phyloP scores from a whole-genome alignment of 2,888 invertebrate species.

The Lepidocyrtoides sp. region DNA sequence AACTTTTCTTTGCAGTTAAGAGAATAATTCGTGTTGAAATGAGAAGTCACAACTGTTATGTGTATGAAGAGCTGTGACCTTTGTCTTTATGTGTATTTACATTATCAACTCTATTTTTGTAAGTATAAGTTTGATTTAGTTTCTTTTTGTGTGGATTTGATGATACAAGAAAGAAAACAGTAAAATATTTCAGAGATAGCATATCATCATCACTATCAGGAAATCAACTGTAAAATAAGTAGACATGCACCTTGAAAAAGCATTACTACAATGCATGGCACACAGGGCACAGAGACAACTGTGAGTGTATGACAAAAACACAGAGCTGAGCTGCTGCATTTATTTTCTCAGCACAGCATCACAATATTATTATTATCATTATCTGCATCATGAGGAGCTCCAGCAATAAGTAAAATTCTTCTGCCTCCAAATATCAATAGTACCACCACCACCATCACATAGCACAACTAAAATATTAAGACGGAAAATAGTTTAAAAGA shows the following conservation, averaged over 20 bases:
- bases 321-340: not conserved
- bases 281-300: not conserved
- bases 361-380: no score
- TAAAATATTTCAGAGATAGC: slow-evolving; percentile 23
- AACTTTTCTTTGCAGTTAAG: not conserved
- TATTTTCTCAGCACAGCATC: not conserved
- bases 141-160: no score
- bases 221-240: slow-evolving; percentile 32
- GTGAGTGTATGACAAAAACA: not conserved
- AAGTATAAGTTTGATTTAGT: not conserved
- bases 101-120: not conserved
- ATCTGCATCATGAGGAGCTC: no score
- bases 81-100: not conserved
- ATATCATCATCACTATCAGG: not conserved
- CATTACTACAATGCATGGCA: no score
- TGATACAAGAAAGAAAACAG: slow-evolving; percentile 25
- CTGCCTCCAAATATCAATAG: no score
- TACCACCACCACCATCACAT: no score
- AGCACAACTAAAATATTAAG: no score
- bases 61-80: slow-evolving; percentile 44
- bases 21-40: not conserved
- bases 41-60: not conserved
- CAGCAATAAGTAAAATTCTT: slow-evolving; percentile 38
- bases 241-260: slow-evolving; percentile 29
- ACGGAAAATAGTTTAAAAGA: no score